Conservation (phyloP, 2,888 invertebrate species). For the Sphaerophoria taeniata region DNA sequence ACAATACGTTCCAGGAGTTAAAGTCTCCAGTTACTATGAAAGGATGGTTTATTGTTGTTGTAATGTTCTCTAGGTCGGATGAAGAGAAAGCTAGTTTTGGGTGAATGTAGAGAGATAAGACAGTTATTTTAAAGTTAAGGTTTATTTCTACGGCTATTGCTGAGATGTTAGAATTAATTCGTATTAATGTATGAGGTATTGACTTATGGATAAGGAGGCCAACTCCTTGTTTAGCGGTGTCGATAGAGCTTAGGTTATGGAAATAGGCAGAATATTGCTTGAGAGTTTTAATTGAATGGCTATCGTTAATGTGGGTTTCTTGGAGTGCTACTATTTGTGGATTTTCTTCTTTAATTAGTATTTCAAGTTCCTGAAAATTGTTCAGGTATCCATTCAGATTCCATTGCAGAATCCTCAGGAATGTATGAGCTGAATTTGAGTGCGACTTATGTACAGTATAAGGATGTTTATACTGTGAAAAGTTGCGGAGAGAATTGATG, state of each 20-base stretch:
- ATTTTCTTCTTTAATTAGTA: conserved; percentile 5
- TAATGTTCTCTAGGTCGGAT: too few relatives aligned
- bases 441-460: too few relatives aligned
- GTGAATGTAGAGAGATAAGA: too few relatives aligned
- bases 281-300: conserved; percentile 1
- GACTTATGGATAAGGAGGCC: conserved; percentile 32
- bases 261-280: conserved; percentile 21
- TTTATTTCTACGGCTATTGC: conserved; percentile 46
- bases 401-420: too few relatives aligned
- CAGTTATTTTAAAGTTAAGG: conserved; percentile 24
- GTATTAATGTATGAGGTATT: conserved; percentile 44
- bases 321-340: conserved; percentile 62
- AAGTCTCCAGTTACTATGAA: too few relatives aligned
- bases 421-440: too few relatives aligned
- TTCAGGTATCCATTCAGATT: too few relatives aligned
- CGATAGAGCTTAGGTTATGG: conserved; percentile 37
- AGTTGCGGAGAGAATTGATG: too few relatives aligned
- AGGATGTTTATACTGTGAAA: too few relatives aligned
- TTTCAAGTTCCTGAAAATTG: neutral
- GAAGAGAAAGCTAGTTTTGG: too few relatives aligned
- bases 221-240: conserved; percentile 9
- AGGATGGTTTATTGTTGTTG: too few relatives aligned
- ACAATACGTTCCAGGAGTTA: too few relatives aligned
- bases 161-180: conserved; percentile 16
- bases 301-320: conserved; percentile 53